These are phyloP conservation scores for Andrena fulva DNA, from an alignment of 2,888 invertebrate species.

Conservation along the genomic window DNA sequence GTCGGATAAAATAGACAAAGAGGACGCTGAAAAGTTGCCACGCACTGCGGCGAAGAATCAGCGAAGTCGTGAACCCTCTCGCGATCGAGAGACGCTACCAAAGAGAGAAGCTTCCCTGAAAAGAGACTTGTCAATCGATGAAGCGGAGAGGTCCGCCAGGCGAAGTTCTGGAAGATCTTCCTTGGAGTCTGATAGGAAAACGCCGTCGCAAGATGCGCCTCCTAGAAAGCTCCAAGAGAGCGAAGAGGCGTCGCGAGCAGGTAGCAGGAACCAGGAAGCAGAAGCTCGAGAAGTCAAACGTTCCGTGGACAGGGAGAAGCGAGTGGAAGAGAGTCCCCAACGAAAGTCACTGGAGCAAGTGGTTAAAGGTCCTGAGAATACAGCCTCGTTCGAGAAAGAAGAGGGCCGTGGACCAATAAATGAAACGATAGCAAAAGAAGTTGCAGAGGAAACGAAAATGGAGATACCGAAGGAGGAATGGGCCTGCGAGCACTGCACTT, in stretches of 20 bases:
- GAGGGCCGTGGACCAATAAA: neutral
- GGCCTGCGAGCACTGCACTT: conserved; percentile 97
- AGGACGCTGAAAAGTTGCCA: conserved; percentile 3
- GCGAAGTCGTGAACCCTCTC: conserved; percentile 44
- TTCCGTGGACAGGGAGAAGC: conserved; percentile 27
- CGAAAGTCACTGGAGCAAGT: conserved; percentile 10
- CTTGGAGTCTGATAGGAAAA: conserved; percentile 57
- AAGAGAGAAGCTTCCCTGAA: conserved; percentile 29
- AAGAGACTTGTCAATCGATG: conserved; percentile 41
- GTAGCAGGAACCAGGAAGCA: conserved; percentile 22
- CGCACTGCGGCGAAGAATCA: conserved; percentile 35
- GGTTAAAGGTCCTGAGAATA: neutral
- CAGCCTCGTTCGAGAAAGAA: conserved; percentile 5
- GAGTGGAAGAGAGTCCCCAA: neutral
- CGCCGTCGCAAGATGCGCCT: conserved; percentile 42
- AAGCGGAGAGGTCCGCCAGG: conserved; percentile 44
- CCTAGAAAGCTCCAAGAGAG: conserved; percentile 28
- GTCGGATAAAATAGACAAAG: conserved; percentile 1
- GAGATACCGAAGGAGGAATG: conserved; percentile 86
- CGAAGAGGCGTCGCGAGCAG: neutral
- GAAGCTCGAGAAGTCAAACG: conserved; percentile 15
- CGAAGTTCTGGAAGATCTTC: conserved; percentile 51
- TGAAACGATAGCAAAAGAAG: neutral
- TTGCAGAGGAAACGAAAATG: conserved; percentile 11
- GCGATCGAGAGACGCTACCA: conserved; percentile 33